Evolutionary conservation across 2,888 invertebrate species (phyloP), one percentile per base, ranked within the genome.

Genomic region (Acleris literana): DNA sequence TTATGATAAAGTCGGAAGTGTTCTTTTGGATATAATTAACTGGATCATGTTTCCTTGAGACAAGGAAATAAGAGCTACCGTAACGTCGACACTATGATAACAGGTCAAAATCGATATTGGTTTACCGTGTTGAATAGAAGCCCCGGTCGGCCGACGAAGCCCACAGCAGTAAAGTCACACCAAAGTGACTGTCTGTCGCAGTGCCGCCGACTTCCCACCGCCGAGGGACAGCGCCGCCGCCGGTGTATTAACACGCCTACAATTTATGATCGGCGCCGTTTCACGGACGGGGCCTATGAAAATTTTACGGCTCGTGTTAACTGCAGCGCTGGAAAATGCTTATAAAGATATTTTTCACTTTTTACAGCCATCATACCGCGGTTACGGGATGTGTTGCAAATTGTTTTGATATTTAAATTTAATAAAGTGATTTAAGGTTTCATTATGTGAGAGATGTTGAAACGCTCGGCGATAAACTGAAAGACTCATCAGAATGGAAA

Each of bases 271-370:
- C 52, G 43, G 65, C 56, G 52, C 64, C 66, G 63, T 66, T 81
- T 77, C 79, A 79, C 80, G 78, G 75, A 78, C 81, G 78, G 77
- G 76, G 79, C 79, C 84, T 85, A 84, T 83, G 82, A 84, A 83
- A 77, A 78, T 84, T 84, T 84, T 81, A 85, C 78, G 74, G 76
- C 72, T 69, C 79, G 80, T 80, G 77, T 82, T 82, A 79, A 80
- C 80, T 81, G 76, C 75, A 70, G 68, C 70, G 68, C 71, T 71
- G 73, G 79, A 77, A 80, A 80, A 77, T 80, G 76, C 72, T 76
- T 74, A 79, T 80, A 82, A 80, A 80, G 74, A 74, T 74, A 72
- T 80, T 78, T 77, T 73, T 72, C 49, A 52, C 58, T 67, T 64
- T 62, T 66, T 67, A 44, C 61, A 39, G 62, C 56, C n/a, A 56